These are phyloP conservation scores for Thereva nobilitata DNA, from an alignment of 2,888 invertebrate genomes.

Conservation along the genomic window DNA sequence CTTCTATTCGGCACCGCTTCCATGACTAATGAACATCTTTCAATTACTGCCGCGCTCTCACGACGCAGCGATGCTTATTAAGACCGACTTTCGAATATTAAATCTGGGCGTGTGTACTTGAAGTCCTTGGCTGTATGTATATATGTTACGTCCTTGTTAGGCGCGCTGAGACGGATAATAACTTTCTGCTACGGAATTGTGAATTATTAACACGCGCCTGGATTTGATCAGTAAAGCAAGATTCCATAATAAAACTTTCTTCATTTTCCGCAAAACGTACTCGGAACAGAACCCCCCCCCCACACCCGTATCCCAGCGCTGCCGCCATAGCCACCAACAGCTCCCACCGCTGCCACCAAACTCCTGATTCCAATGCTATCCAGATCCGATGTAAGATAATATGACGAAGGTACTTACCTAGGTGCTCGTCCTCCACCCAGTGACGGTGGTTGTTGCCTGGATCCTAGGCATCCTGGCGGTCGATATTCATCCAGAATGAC, in stretches of 20 bases:
- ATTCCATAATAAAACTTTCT: slow-evolving; percentile 28
- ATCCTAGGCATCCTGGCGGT: slow-evolving; percentile 12
- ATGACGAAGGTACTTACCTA: background rate
- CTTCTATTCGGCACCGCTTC: no score
- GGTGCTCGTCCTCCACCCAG: background rate
- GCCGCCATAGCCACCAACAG: no score
- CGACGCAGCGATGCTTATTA: no score
- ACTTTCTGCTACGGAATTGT: background rate
- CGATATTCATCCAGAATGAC: slow-evolving; percentile 20
- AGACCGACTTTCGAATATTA: no score
- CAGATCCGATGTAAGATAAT: slow-evolving; percentile 11
- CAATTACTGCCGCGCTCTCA: no score
- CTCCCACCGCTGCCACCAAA: no score
- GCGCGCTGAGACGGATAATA: background rate
- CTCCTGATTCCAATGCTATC: no score
- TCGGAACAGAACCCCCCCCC: background rate
- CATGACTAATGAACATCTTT: no score
- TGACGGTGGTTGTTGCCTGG: background rate
- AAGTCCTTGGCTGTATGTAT: no score
- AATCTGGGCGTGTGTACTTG: no score
- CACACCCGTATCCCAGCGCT: no score
- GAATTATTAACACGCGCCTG: slow-evolving; percentile 4
- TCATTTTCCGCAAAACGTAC: slow-evolving; percentile 6
- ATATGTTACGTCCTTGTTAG: no score
- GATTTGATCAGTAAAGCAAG: slow-evolving; percentile 18